Base-by-base conservation (phyloP, 1,140 invertebrate genomes). In the Monochamus saltuarius region DNA sequence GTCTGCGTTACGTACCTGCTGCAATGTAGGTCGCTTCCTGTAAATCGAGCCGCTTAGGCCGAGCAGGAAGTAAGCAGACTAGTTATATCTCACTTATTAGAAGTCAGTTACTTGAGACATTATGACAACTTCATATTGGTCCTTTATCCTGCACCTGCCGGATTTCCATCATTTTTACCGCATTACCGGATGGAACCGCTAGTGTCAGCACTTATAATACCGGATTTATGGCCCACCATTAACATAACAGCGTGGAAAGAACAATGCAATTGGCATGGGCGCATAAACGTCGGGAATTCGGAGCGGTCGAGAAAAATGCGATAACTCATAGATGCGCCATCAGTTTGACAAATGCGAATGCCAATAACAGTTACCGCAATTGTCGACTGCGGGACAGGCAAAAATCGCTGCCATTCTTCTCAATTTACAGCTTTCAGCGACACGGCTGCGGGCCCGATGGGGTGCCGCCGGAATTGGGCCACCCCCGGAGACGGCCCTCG, bases 291-390 rank as follows among this genome's bases (percentile, higher is more conserved):
- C 53, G 43, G 56, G 42, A 56, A 38, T 52, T 43, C 50, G 13
- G 59, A 29, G 22, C 22, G 22, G 51, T 47, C 52, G n/a, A 36
- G 59, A 57, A 65, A 62, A 59, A 50, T 42, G 52, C 61, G 50
- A 66, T 70, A 70, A 66, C 59, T 70, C 68, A 70, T 68, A 59
- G 68, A 64, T 61, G 66, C 66, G 54, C 56, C 64, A 66, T 65
- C 62, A 60, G 61, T 59, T 61, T 70, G 68, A 70, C 66, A 66
- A 70, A 70, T 70, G 66, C 59, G 57, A 62, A 64, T 68, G 68
- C 66, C 68, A 64, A 70, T 70, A 66, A 56, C 68, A 70, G 66
- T 68, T 53, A 64, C 55, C 22, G 22, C 22, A 29, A 29, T 29
- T 29, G 22, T 29, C 22, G 22, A 29, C 67, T 16, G 56, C 43